phyloP scores from a whole-genome alignment of 2,888 invertebrate species.

The Hydropsyche betteni region DNA sequence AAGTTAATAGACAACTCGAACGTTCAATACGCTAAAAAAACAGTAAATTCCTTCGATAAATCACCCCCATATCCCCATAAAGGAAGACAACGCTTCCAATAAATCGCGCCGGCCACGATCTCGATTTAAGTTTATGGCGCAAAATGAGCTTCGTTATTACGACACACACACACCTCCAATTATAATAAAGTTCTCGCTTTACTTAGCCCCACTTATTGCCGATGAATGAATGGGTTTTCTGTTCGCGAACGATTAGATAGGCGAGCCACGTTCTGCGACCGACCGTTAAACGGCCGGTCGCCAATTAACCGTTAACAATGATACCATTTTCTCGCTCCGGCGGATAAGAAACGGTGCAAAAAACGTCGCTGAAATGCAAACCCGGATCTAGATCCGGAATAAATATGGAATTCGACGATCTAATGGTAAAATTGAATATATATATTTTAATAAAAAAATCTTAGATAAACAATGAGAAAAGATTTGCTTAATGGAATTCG shows the following conservation, averaged over 20 bases:
- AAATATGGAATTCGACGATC: too few species aligned
- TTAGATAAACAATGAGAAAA: too few species aligned
- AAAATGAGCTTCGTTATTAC: too few species aligned
- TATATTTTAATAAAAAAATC: too few species aligned
- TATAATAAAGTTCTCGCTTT: background rate
- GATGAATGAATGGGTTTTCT: background rate
- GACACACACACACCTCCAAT: background rate
- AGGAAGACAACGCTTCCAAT: conserved; percentile 9
- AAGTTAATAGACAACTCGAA: too few species aligned
- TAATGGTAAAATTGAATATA: too few species aligned
- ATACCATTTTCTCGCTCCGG: conserved; percentile 23
- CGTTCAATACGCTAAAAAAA: too few species aligned
- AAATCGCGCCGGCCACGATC: background rate
- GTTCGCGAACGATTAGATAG: conserved; percentile 21
- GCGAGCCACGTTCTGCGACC: conserved; percentile 2
- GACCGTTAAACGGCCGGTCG: conserved; percentile 27
- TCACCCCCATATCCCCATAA: background rate
- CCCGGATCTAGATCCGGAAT: too few species aligned
- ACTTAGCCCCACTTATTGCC: background rate
- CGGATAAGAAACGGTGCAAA: background rate
- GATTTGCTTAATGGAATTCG: too few species aligned
- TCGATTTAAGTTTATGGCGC: background rate
- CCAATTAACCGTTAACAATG: conserved; percentile 39
- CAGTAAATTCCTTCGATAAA: too few species aligned
- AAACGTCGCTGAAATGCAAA: too few species aligned